Evolutionary conservation across 2,797 vertebrate species (phyloP).

Genomic region (Intellagama lesueurii): DNA sequence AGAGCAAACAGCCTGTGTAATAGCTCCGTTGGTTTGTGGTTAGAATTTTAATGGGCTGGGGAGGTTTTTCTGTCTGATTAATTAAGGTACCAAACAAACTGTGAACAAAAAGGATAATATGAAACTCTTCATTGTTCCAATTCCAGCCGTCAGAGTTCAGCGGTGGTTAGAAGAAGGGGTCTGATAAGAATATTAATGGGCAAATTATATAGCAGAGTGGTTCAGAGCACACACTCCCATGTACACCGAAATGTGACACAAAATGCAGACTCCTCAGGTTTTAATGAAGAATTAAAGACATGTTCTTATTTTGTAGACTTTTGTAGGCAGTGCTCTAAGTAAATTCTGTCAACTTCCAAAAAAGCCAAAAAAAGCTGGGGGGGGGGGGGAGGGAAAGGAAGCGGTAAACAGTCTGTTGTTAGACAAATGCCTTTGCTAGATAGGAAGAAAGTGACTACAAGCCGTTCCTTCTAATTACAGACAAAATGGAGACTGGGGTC

Average conservation of each 20-base stretch:
- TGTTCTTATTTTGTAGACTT: background rate
- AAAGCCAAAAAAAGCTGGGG: background rate
- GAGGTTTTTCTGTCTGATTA: slow-evolving; percentile 29
- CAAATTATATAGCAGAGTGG: slow-evolving; percentile 4
- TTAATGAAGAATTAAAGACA: background rate
- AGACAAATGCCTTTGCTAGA: no score
- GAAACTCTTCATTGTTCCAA: slow-evolving; percentile 40
- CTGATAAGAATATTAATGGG: slow-evolving; percentile 38
- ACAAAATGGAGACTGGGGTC: no score
- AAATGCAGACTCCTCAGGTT: background rate
- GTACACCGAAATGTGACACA: background rate
- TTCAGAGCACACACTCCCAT: slow-evolving; percentile 17
- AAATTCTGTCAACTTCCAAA: background rate
- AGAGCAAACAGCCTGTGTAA: background rate
- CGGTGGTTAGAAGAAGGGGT: background rate
- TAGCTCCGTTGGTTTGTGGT: slow-evolving; percentile 3
- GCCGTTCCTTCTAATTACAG: no score
- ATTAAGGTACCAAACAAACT: slow-evolving; percentile 37
- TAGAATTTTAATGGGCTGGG: slow-evolving; percentile 36
- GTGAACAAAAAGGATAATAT: slow-evolving; percentile 39
- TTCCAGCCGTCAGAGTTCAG: slow-evolving; percentile 42
- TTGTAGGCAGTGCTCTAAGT: no score
- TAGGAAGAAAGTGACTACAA: no score
- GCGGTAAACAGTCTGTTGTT: no score
- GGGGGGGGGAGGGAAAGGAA: background rate